A percentile compares a stretch with the other conserved stretches of the same genome.
Conservation (phyloP, 2,113 vertebrate genomes). For the Lathamus discolor region DNA sequence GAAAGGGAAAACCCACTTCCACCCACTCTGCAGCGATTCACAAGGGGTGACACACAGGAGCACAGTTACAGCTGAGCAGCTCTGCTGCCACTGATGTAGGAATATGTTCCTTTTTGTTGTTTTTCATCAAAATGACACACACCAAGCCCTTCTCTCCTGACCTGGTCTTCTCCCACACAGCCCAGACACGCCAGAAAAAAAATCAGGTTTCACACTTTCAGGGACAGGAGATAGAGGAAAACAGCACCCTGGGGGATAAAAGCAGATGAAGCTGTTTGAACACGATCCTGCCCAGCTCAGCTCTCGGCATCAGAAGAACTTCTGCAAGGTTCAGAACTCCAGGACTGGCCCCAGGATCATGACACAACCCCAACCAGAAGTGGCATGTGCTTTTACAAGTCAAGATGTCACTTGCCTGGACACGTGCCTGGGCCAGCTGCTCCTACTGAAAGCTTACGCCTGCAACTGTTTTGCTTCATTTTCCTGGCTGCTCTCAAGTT, state of each 20-base stretch:
- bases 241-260: not conserved
- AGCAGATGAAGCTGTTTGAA: not conserved
- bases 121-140: rapidly evolving
- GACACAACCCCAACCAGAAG: not conserved
- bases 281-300: not conserved
- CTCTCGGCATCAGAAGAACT: not conserved
- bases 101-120: not conserved
- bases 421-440: not conserved
- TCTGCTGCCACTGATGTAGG: not conserved
- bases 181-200: not conserved
- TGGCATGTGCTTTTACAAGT: not conserved
- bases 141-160: not conserved
- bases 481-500: not conserved
- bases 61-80: not conserved
- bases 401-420: not conserved
- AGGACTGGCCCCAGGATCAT: not conserved
- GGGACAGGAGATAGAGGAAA: not conserved
- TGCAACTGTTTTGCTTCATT: not conserved
- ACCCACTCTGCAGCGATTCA: not conserved
- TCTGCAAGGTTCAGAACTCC: not conserved
- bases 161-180: not conserved
- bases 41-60: not conserved
- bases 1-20: not conserved
- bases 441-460: not conserved
- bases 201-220: not conserved